Percentiles rank a stretch among this genome's conserved stretches.
These are phyloP conservation scores for Myocastor coypus DNA, from an alignment of 2,113 vertebrate species.

Conservation along the genomic window DNA sequence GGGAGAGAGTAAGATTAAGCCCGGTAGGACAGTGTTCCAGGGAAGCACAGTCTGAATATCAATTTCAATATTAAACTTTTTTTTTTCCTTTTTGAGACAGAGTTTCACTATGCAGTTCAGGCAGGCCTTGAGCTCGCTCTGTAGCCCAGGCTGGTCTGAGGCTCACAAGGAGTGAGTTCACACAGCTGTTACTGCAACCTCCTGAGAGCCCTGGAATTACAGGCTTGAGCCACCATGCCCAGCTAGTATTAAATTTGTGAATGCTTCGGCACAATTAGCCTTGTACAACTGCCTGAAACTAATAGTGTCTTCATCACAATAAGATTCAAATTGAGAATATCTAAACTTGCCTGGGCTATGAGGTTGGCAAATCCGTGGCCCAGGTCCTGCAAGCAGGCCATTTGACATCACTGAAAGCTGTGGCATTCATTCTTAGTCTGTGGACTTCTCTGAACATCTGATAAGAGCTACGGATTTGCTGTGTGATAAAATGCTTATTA, in stretches of 20 bases:
- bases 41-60: neutral
- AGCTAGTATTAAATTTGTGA: neutral
- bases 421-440: conserved; percentile 1
- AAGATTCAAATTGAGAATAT: conserved; percentile 27
- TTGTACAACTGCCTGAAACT: neutral
- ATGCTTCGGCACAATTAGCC: conserved; percentile 10
- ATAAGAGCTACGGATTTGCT: neutral
- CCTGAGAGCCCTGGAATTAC: no score
- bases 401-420: neutral
- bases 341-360: neutral
- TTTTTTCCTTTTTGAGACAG: no score
- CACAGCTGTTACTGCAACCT: no score
- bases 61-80: neutral
- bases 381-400: neutral
- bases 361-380: neutral
- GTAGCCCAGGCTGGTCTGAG: no score
- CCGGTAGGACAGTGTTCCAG: neutral
- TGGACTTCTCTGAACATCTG: conserved; percentile 42
- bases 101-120: no score
- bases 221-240: no score
- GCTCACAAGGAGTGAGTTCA: no score
- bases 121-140: no score
- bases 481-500: neutral
- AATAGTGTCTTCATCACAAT: neutral
- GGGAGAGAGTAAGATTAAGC: neutral